phyloP scores from a whole-genome alignment of 2,797 vertebrate genomes.

The Pangasius larnaudii region DNA sequence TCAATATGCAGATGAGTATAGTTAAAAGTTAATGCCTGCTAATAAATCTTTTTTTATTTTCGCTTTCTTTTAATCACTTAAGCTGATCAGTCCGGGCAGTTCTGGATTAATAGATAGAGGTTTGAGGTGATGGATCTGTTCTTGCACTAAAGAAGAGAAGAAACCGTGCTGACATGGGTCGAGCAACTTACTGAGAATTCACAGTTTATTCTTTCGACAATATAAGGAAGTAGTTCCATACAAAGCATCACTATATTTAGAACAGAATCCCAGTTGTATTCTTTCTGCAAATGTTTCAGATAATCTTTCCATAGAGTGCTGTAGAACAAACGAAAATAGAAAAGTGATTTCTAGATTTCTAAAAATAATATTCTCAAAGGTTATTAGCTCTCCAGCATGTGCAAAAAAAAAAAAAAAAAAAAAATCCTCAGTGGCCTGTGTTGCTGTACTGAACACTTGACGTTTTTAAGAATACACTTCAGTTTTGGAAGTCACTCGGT shows the following conservation, averaged over 20 bases:
- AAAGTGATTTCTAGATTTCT: slow-evolving; percentile 2
- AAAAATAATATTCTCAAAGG: not conserved
- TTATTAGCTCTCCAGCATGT: slow-evolving; percentile 10
- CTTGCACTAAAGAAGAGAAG: not conserved
- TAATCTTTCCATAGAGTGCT: not conserved
- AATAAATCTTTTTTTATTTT: not conserved
- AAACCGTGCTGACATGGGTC: not conserved
- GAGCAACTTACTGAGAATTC: slow-evolving; percentile 5
- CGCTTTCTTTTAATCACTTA: not conserved
- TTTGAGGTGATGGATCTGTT: not conserved
- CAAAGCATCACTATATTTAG: slow-evolving; percentile 2
- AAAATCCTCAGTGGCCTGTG: not conserved
- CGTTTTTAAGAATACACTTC: slow-evolving; percentile 12
- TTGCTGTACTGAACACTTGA: not conserved
- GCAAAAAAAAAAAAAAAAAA: not conserved
- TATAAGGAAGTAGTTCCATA: slow-evolving; percentile 6
- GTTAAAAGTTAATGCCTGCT: not conserved
- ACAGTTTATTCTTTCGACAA: not conserved
- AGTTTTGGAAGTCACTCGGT: not conserved
- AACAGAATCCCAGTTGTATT: slow-evolving; percentile 6
- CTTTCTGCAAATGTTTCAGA: slow-evolving; percentile 21
- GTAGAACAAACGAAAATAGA: slow-evolving; percentile 2
- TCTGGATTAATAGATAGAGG: slow-evolving; percentile 5
- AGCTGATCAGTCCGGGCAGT: not conserved
- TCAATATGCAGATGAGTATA: not conserved